A percentile compares a stretch with the other conserved stretches of the same genome.
These are phyloP conservation scores for Aldrovandia affinis DNA, from an alignment of 2,797 vertebrate genomes.

Conservation along the genomic window DNA sequence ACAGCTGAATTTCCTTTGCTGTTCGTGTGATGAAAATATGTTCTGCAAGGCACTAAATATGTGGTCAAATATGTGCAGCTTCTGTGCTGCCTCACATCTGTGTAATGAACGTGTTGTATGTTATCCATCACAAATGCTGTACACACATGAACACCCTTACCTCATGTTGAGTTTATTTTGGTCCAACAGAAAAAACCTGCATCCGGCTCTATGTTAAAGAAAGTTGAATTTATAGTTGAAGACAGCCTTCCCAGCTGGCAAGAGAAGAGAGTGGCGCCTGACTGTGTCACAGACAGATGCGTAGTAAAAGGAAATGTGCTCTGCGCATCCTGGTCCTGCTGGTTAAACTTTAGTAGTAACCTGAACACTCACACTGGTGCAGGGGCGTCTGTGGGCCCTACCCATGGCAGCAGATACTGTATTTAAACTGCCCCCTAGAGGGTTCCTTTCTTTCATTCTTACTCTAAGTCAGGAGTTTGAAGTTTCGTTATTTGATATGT, in stretches of 20 bases:
- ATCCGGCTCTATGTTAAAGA: conserved; percentile 1
- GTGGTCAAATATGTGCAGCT: too few species aligned
- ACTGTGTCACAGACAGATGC: background rate
- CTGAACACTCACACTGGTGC: background rate
- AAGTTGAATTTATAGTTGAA: background rate
- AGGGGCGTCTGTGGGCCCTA: background rate
- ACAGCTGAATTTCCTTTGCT: background rate
- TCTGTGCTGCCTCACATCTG: too few species aligned
- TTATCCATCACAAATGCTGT: conserved; percentile 6
- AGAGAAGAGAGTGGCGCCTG: background rate
- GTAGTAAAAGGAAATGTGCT: background rate
- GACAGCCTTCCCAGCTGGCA: conserved; percentile 13
- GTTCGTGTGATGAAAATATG: background rate
- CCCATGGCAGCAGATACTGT: background rate
- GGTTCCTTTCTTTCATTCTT: background rate
- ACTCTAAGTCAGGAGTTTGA: conserved; percentile 19
- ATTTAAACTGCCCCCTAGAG: background rate
- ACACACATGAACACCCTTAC: conserved; percentile 4
- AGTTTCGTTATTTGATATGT: background rate
- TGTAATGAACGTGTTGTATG: background rate
- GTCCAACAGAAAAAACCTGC: background rate
- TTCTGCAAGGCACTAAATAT: too few species aligned
- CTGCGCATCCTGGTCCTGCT: background rate
- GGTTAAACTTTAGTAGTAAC: background rate
- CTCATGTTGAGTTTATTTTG: conserved; percentile 10